Conservation (phyloP, 1,140 invertebrate species). For the Drosophila mojavensis region DNA sequence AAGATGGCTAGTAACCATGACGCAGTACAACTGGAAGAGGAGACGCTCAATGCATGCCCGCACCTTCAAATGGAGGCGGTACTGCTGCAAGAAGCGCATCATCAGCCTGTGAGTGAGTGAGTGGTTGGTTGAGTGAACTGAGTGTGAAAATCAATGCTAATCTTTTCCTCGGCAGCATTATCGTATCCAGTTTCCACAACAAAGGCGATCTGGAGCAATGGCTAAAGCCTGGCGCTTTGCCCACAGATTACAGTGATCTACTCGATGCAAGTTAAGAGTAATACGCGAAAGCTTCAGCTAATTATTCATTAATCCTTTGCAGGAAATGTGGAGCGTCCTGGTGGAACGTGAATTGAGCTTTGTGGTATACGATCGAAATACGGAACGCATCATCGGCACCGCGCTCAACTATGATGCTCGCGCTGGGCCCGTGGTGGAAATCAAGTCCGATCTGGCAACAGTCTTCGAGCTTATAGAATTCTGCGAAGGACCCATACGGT, state of each 20-base stretch:
- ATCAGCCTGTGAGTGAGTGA: conserved; percentile 86
- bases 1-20: conserved; percentile 84
- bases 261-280: conserved; percentile 84
- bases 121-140: conserved; percentile 20
- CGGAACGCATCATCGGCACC: conserved; percentile 85
- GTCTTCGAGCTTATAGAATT: conserved; percentile 92
- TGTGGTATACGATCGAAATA: conserved; percentile 85
- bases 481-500: conserved; percentile 90
- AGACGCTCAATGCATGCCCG: conserved; percentile 64
- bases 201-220: conserved; percentile 93
- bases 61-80: conserved; percentile 85
- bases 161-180: conserved; percentile 87
- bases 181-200: conserved; percentile 91
- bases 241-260: conserved; percentile 88
- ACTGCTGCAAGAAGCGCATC: conserved; percentile 87
- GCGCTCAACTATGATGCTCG: conserved; percentile 91
- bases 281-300: not conserved
- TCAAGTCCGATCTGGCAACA: conserved; percentile 87
- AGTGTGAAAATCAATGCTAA: too few species aligned
- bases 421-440: conserved; percentile 89
- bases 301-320: not conserved
- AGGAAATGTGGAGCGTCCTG: conserved; percentile 87
- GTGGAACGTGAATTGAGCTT: conserved; percentile 90
- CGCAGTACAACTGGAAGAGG: conserved; percentile 61
- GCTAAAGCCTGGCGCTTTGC: conserved; percentile 87